Evolutionary conservation across 1,140 invertebrate genomes (phyloP).

Genomic region (Heliconius hermathena): DNA sequence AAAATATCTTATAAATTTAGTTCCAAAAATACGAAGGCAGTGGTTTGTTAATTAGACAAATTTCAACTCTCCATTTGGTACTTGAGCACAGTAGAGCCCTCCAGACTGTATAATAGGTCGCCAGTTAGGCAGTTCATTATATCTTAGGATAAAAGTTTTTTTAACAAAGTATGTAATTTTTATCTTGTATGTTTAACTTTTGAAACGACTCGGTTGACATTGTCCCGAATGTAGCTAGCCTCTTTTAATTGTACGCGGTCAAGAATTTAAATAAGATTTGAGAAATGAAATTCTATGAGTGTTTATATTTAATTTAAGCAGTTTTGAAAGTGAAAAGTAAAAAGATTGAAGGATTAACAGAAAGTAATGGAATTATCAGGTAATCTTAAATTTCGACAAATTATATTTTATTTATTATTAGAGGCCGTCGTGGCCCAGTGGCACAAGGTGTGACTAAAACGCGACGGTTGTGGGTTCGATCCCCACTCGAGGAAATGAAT

Average conservation of each 20-base stretch:
- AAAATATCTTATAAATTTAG: neutral
- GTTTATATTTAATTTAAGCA: neutral
- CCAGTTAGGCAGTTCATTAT: conserved; percentile 44
- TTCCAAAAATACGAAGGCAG: conserved; percentile 20
- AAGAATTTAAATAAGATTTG: neutral
- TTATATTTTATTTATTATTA: no score
- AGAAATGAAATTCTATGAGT: neutral
- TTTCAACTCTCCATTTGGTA: conserved; percentile 52
- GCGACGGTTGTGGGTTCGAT: no score
- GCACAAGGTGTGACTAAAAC: no score
- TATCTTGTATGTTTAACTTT: neutral
- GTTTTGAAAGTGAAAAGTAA: no score
- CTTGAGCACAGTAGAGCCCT: conserved; percentile 57
- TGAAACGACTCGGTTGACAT: neutral
- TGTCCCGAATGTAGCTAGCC: neutral
- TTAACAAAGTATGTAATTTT: conserved; percentile 20
- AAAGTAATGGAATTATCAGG: no score
- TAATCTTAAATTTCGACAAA: no score
- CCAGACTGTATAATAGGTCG: conserved; percentile 47
- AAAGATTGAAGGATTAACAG: no score
- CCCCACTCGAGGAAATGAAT: no score
- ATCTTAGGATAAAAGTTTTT: conserved; percentile 29
- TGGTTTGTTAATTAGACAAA: conserved; percentile 69
- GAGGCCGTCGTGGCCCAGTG: no score
- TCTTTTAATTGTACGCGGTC: neutral